A percentile compares a stretch with the other conserved stretches of the same genome.
Evolutionary conservation across 2,888 invertebrate species (phyloP).

Genomic region (Morinoia aosen): DNA sequence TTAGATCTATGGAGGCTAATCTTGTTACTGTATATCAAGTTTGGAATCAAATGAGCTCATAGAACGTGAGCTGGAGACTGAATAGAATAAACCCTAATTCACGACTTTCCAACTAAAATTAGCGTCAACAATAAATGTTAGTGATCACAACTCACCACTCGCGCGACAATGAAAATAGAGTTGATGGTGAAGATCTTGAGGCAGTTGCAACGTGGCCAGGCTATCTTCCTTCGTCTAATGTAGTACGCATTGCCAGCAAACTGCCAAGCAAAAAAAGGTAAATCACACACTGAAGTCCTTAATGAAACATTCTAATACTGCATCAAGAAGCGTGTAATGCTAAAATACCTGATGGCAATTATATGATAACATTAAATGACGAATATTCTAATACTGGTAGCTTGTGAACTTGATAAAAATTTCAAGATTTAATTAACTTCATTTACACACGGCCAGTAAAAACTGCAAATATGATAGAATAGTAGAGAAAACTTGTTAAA

Average conservation of each 20-base stretch:
- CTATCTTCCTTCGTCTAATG: not conserved
- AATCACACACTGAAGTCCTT: not conserved
- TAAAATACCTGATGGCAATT: not conserved
- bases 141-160: conserved; percentile 14
- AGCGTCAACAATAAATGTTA: not conserved
- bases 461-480: no score
- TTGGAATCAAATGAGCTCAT: no score
- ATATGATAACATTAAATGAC: not conserved
- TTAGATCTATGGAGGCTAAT: no score
- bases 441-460: not conserved
- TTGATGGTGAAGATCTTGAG: conserved; percentile 19
- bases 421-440: not conserved
- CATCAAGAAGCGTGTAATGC: not conserved
- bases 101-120: no score
- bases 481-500: no score
- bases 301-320: not conserved
- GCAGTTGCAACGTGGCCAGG: conserved; percentile 32
- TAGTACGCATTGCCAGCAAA: conserved; percentile 33
- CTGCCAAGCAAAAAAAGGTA: not conserved
- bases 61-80: no score
- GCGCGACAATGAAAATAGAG: not conserved
- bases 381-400: not conserved
- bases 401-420: not conserved
- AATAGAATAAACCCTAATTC: no score
- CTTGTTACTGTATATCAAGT: no score